Base-by-base conservation (phyloP, 2,113 vertebrate species). In the Rousettus leschenaultii region DNA sequence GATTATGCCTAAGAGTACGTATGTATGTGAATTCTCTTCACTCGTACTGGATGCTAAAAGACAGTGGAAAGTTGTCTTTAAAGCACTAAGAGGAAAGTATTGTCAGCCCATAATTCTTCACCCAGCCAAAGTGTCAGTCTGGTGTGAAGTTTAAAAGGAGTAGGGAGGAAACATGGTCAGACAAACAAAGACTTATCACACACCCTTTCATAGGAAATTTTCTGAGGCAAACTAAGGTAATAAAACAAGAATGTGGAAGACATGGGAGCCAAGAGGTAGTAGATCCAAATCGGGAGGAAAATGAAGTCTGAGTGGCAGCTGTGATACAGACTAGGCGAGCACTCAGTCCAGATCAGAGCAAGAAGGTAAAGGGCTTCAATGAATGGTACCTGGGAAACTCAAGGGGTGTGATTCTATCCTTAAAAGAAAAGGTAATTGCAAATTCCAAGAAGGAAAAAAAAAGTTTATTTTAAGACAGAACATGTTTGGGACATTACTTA, bases 401-500 rank as follows among this genome's bases (percentile, higher is more conserved):
- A 5, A 2, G 33, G 51, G 16, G 45, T 11, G 75, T 43, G 66
- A 40, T 59, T 82, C 66, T 61, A 19, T 59, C 77, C 28, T 22
- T 53, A 65, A 53, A 45, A 93, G 61, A 45, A 92, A 61, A 94
- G 18, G 48, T 73, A 38, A 28, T 38, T 71, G 35, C 85, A 66
- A 68, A 61, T 89, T 94, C 55, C 53, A 66, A 71, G 35, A 65
- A 19, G 51, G 15, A 11, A 21, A 40, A 51, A 51, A 43, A 61
- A 65, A 40, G 40, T 40, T 40, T 40, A 40, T 40, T 40, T 40
- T 40, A 40, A 40, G 77, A 83, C 38, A 90, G 65, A 92, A 85
- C 35, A 14, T 94, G 89, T 63, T 92, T 84, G 61, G 55, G 63
- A 51, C 6, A 40, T 88, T 84, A 75, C 51, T 96, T 88, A 92